Base-by-base conservation (phyloP, 2,888 invertebrate genomes). In the Drosophila niveifrons region DNA sequence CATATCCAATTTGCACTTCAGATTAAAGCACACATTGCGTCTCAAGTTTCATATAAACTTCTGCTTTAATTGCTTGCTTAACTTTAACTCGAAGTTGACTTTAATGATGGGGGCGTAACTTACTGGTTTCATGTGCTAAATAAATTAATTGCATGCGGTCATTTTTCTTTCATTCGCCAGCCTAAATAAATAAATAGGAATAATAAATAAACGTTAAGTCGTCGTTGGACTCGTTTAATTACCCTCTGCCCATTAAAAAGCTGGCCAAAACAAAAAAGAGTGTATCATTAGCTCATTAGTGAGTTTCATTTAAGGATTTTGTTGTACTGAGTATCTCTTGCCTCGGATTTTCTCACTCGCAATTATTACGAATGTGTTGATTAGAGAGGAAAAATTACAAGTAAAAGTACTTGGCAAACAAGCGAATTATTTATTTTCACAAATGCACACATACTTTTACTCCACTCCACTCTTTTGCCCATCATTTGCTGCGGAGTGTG, bases 121-220 rank as follows among this genome's bases (percentile, higher is more conserved):
- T 50, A 2, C 39, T 50, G 31, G 15, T 55, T 31, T 31, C 18
- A 55, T 55, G 43, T 31, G 44, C 18, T 55, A 31, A 43, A 44
- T 34, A 55, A 44, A 55, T 44, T 44, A 56, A 55, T 44, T 56
- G 31, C 6, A 56, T 15, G 28, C 4, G 17, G 43, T 17, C n/a
- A 53, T 44, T 55, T 44, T 31, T 31, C 46, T 36, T 23, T 11
- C 9, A 18, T 46, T 56, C 4, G 18, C 15, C 34, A 56, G 11
- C 56, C 46, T 56, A 56, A 56, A 56, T 56, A 56, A 56, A 56
- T 44, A 56, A 23, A 23, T 15, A 44, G 31, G 10, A 31, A 36
- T 43, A 36, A 62, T 53, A 53, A 57, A 64, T 56, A 65, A 56
- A 61, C 50, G 13, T 7, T 62, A 41, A 36, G 44, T 46, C 41